Evolutionary conservation across 2,797 vertebrate genomes (phyloP).

Genomic region (Brachyrhaphis roseni): DNA sequence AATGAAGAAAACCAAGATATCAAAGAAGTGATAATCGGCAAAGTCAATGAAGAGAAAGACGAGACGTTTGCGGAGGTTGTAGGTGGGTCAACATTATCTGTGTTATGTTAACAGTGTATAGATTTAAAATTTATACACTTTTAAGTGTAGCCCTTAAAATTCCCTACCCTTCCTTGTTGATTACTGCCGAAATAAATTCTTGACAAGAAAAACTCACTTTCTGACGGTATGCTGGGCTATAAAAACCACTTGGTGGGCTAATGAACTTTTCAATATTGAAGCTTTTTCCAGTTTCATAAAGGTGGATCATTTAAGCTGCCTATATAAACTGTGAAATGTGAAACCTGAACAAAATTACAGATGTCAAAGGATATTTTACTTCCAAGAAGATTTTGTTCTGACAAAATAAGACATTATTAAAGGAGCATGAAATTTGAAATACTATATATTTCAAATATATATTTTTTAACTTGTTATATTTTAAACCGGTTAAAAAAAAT

Average conservation of each 20-base stretch:
- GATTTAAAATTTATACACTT: not conserved
- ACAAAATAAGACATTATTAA: not conserved
- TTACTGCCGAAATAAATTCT: not conserved
- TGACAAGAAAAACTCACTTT: not conserved
- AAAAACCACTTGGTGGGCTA: not conserved
- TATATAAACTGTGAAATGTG: not conserved
- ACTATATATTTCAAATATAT: not conserved
- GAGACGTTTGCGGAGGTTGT: slow-evolving; percentile 54
- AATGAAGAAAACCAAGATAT: slow-evolving; percentile 46
- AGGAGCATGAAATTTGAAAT: not conserved
- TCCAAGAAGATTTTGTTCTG: not conserved
- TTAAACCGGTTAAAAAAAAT: not conserved
- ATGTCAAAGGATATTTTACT: not conserved
- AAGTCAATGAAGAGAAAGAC: slow-evolving; percentile 21
- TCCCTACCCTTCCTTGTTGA: not conserved
- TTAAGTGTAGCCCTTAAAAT: not conserved
- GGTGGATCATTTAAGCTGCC: not conserved
- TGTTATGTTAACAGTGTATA: not conserved
- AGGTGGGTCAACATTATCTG: slow-evolving; percentile 44
- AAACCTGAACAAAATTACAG: not conserved
- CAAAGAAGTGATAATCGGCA: slow-evolving; percentile 37
- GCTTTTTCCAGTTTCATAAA: not conserved
- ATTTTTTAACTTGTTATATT: too few relatives aligned
- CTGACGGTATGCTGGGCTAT: not conserved
- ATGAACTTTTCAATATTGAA: not conserved